Base-by-base conservation (phyloP, 2,113 vertebrate genomes). In the Odocoileus hemionus region DNA sequence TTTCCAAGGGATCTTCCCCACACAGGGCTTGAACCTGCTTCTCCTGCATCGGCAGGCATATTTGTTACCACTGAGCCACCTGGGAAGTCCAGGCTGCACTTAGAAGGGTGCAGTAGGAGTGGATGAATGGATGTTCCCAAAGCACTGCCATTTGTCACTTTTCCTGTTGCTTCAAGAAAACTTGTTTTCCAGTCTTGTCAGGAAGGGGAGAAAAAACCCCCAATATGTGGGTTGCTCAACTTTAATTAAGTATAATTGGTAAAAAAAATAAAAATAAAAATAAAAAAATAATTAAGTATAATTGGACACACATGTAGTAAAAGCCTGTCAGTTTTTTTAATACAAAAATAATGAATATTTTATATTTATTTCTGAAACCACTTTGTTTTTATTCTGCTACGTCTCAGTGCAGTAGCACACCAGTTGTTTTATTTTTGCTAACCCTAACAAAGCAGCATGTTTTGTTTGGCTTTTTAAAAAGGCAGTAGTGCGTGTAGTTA, bases 381-480 rank as follows among this genome's bases (percentile, higher is more conserved):
- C 89, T 94, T 84, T 54, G 33, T 76, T 97, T 95, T 97, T 87
- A 78, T 97, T 96, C 88, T 86, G 60, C 91, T 95, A 33, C 21
- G 60, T 89, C 90, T 96, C 89, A 97, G 96, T 84, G n/a, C 96
- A 96, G 83, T 89, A 85, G 52, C 52, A 33, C 50, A 30, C 55
- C 43, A 28, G 21, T 95, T 95, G 74, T 93, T 93, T 95, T 96
- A 61, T 96, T 97, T 96, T 97, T 95, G 94, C 45, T 96, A 90
- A 92, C 79, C 61, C 95, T 92, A 95, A 98, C 95, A 93, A 96
- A 96, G 94, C 89, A 98, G 89, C 97, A 92, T 98, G 84, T 95
- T 98, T 89, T 92, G 50, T 94, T 98, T 98, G 95, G 95, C 93
- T 95, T 97, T 96, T 95, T 70, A 45, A 85, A 96, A 98, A 93